Base-by-base conservation (phyloP, 2,797 vertebrate species). In the Octomys mimax region DNA sequence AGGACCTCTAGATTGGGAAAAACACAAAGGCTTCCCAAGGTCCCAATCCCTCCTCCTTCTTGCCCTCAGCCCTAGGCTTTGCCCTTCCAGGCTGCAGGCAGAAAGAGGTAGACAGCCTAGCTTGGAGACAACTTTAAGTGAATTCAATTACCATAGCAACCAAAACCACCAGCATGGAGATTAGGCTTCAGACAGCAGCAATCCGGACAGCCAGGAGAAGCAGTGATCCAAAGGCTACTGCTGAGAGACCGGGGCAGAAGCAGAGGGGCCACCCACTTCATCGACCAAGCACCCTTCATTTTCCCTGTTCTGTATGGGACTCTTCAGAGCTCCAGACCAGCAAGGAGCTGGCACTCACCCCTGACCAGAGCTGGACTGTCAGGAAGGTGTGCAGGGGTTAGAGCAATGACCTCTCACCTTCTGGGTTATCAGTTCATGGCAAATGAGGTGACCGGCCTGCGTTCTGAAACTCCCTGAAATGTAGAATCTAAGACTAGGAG, bases 81-180 rank as follows among this genome's bases (percentile, higher is more conserved):
- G 77, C 90, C 79, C 85, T 96, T 89, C 86, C 80, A 94, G 90
- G 52, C 75, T 92, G 46, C 8, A 71, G 83, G 42, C 88, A 95
- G 91, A 75, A 89, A 88, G 68, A 96, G 91, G 93, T 95, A 97
- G 96, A 97, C 70, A 95, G 91, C 77, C 46, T 42, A 97, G 92
- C 93, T 89, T 86, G 70, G 94, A 97, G 91, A 96, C 94, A 97
- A 97, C 96, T 96, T 95, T 92, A 97, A 96, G 89, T 28, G 22
- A 97, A 95, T 97, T 97, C 98, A 97, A 98, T 97, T 86, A 33
- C 96, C 97, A 97, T 87, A 98, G 98, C 97, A 98, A 98, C 95
- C 2, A 83, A 93, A 97, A 95, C 94, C 95, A 95, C 93, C 92
- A 82, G 94, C 71, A 94, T 75, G 87, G 95, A 94, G 97, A 97